A percentile compares a stretch with the other conserved stretches of the same genome.
Conservation (phyloP, 1,140 invertebrate genomes). For the Leptopilina boulardi region DNA sequence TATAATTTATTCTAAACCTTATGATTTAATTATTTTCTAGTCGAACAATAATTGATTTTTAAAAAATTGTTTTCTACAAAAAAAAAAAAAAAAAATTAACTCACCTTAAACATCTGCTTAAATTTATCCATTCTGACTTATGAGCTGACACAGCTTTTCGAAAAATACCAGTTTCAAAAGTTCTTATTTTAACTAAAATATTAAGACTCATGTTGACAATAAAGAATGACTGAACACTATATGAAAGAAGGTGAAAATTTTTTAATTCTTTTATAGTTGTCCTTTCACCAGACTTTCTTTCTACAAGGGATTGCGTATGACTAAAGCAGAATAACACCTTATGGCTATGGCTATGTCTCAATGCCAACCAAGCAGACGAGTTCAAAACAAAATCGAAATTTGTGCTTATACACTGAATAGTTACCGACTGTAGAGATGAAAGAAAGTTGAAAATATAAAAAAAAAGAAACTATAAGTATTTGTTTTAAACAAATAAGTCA, state of each 20-base stretch:
- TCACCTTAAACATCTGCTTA: slow-evolving; percentile 57
- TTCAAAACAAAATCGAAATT: slow-evolving; percentile 26
- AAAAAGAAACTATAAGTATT: background rate
- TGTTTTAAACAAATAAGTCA: background rate
- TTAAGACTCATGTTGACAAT: slow-evolving; percentile 48
- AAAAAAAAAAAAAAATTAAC: slow-evolving; percentile 40
- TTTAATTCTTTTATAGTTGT: background rate
- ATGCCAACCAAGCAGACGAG: background rate
- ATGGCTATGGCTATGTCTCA: background rate
- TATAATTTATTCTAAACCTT: no score
- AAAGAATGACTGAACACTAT: background rate
- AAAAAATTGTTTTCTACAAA: background rate
- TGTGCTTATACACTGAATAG: background rate
- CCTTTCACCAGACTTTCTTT: slow-evolving; percentile 7
- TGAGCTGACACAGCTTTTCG: slow-evolving; percentile 31
- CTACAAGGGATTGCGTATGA: slow-evolving; percentile 4
- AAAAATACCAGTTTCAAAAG: slow-evolving; percentile 45
- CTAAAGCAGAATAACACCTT: background rate
- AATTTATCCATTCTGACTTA: slow-evolving; percentile 47
- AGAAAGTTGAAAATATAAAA: background rate
- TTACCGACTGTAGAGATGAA: background rate
- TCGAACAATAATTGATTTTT: background rate
- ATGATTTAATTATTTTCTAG: background rate
- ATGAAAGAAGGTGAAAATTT: background rate
- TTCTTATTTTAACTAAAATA: slow-evolving; percentile 50